Conservation (phyloP, 2,888 invertebrate genomes). For the Xestia ashworthii region DNA sequence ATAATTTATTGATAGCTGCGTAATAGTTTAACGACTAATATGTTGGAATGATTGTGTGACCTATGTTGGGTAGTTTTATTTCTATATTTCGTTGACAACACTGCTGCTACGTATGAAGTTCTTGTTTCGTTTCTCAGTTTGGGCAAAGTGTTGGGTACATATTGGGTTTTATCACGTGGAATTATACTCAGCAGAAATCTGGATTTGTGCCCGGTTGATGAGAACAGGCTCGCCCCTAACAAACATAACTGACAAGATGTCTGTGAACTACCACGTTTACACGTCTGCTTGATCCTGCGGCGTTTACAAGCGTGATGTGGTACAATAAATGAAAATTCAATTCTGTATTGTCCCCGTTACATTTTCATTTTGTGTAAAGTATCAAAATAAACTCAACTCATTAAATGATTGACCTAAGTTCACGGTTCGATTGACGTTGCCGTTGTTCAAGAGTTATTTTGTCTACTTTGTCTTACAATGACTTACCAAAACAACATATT, state of each 20-base stretch:
- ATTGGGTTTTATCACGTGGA: background rate
- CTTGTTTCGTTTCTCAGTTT: background rate
- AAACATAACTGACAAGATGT: no score
- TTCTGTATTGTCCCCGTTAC: background rate
- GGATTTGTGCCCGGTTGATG: background rate
- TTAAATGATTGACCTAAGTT: background rate
- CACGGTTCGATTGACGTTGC: background rate
- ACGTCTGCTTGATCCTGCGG: background rate
- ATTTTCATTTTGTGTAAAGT: background rate
- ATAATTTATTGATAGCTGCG: constrained; percentile 50
- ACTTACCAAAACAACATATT: background rate
- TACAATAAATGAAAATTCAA: background rate
- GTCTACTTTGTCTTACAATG: background rate
- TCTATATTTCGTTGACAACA: background rate
- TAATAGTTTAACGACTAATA: background rate
- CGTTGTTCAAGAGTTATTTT: no score
- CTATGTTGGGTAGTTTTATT: background rate
- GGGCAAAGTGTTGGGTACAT: background rate
- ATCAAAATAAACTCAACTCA: background rate
- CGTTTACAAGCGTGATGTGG: background rate
- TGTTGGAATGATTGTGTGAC: background rate
- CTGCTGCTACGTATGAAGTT: background rate
- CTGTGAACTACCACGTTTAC: no score
- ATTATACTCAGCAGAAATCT: background rate
- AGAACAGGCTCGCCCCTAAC: background rate